Conservation (phyloP, 2,113 vertebrate genomes). For the Python bivittatus region DNA sequence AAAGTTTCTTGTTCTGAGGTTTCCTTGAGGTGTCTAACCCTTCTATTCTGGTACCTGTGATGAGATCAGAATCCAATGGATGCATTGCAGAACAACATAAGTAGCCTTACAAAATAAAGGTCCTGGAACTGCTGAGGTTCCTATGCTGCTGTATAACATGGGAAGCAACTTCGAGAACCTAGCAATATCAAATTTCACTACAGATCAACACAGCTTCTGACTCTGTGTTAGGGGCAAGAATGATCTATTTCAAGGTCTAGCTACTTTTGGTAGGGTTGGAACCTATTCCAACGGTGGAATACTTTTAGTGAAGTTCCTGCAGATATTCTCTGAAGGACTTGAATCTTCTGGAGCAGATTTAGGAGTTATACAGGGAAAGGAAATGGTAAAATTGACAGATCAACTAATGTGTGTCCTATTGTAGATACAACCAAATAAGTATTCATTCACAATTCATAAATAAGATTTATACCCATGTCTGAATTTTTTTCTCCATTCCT, state of each 20-base stretch:
- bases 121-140: not conserved
- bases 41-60: not conserved
- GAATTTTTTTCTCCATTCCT: slow-evolving; percentile 39
- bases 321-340: not conserved
- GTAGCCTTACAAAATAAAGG: not conserved
- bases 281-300: not conserved
- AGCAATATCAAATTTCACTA: not conserved
- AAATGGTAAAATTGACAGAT: not conserved
- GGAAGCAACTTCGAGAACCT: not conserved
- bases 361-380: not conserved
- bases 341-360: not conserved
- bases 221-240: not conserved
- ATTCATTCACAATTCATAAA: too few relatives aligned
- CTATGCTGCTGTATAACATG: not conserved
- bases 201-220: not conserved
- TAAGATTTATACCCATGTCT: slow-evolving; percentile 33
- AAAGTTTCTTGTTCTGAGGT: not conserved
- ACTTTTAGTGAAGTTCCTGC: not conserved
- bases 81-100: not conserved
- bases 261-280: not conserved
- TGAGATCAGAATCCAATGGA: not conserved
- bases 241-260: not conserved
- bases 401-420: not conserved
- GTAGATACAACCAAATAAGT: not conserved
- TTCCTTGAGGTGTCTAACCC: not conserved